phyloP scores from a whole-genome alignment of 2,797 vertebrate genomes.

The Aeoliscus strigatus region DNA sequence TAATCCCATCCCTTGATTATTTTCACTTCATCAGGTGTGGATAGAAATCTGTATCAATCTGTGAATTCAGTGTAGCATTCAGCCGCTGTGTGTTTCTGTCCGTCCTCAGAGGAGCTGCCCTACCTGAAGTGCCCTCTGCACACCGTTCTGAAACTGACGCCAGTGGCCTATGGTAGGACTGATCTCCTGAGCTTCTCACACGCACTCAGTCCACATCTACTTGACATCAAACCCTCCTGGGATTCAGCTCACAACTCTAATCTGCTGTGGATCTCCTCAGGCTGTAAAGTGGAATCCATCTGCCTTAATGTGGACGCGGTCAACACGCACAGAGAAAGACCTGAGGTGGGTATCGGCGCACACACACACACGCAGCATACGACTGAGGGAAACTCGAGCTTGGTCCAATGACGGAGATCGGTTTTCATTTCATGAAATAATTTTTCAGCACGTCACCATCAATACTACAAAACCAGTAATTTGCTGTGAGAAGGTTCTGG shows the following conservation, averaged over 20 bases:
- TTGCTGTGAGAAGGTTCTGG: not conserved
- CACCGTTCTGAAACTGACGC: constrained; percentile 94
- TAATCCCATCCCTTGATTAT: too few species aligned
- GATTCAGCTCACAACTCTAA: constrained; percentile 2
- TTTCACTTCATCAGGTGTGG: too few species aligned
- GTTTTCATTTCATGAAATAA: not conserved
- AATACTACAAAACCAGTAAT: not conserved
- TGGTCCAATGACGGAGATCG: not conserved
- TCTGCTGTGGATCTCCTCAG: constrained; percentile 53
- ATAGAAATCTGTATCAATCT: too few species aligned
- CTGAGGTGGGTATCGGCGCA: constrained; percentile 74
- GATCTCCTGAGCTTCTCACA: not conserved
- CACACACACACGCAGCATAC: not conserved
- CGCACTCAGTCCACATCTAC: not conserved
- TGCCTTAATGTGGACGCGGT: constrained; percentile 82
- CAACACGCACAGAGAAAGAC: constrained; percentile 82
- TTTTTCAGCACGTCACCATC: not conserved
- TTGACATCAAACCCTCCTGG: not conserved
- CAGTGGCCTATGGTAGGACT: constrained; percentile 89
- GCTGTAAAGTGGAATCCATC: constrained; percentile 86
- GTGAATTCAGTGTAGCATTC: constrained; percentile 3
- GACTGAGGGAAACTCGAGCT: not conserved
- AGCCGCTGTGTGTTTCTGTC: constrained; percentile 6
- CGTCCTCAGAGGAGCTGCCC: constrained; percentile 87
- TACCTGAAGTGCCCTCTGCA: constrained; percentile 96